Base-by-base conservation (phyloP, 2,888 invertebrate genomes). In the Masnerella sp. region DNA sequence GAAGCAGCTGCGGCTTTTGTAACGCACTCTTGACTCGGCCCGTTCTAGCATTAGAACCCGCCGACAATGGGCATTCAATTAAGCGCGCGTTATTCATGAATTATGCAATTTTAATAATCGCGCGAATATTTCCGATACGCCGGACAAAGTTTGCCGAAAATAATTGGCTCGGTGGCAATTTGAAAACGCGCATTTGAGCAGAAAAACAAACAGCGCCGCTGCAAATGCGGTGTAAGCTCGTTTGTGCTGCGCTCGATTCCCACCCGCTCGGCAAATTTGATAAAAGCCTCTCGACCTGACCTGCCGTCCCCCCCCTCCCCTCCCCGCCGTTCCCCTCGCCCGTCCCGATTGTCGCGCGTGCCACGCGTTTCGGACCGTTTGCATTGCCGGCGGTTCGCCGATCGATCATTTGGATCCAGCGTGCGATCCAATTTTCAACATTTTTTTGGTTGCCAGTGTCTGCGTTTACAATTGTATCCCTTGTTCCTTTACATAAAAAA, bases 211-310 rank as follows among this genome's bases (percentile, higher is more conserved):
- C 32, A 38, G 25, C 28, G 25, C n/a, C 20, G 45, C 15, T 49
- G 8, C 45, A 36, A 64, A 61, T 69, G 69, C 61, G 54, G 54
- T 47, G 51, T 69, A 69, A 69, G 54, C 61, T 61, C 61, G 69
- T 69, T 69, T 69, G 58, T 47, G 36, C 34, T n/a, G 11, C 45
- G 49, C 47, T 56, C 49, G 32, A 49, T 34, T 49, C 49, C 20
- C 32, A n/a, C 30, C 9, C 65, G 9, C 64, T n/a, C n/a, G n/a
- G n/a, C n/a, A 68, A 68, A 68, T 68, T 58, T 51, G 38, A 68
- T 68, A 68, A 68, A 67, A 49, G 40, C 47, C 9, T 15, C 32
- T 45, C 42, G 5, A 8, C 14, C 12, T 25, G 1, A n/a, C n/a
- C n/a, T n/a, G n/a, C n/a, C n/a, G n/a, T n/a, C n/a, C n/a, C n/a